Percentiles rank a stretch among this genome's conserved stretches.
Conservation (phyloP, 2,888 invertebrate genomes). For the Chouioia cunea region DNA sequence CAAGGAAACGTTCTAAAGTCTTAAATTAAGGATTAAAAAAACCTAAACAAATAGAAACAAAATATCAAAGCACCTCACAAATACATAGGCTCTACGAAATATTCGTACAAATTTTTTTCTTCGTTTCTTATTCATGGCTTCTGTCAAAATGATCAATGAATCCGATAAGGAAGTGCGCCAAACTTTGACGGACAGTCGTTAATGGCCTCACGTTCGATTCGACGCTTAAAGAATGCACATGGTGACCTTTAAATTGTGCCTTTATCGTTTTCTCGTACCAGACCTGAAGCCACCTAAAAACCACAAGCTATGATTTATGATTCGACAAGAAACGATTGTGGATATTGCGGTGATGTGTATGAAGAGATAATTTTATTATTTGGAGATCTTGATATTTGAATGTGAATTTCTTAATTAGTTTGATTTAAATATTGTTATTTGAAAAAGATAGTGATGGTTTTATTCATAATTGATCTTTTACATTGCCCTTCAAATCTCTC, state of each 20-base stretch:
- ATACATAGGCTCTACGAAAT: too few species aligned
- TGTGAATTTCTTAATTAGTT: not conserved
- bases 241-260: slow-evolving; percentile 28
- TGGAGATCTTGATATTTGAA: slow-evolving; percentile 9
- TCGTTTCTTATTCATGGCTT: not conserved
- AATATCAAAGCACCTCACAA: too few species aligned
- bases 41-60: too few species aligned
- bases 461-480: too few species aligned
- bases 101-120: too few species aligned
- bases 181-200: slow-evolving; percentile 33
- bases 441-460: too few species aligned
- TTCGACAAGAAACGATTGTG: slow-evolving; percentile 4
- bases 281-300: slow-evolving; percentile 28
- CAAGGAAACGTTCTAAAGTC: too few species aligned
- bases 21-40: too few species aligned
- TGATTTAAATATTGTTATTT: too few species aligned
- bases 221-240: slow-evolving; percentile 20
- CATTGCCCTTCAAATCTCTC: too few species aligned
- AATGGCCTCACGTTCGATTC: slow-evolving; percentile 29
- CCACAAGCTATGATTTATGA: slow-evolving; percentile 39
- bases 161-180: slow-evolving; percentile 39
- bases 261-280: slow-evolving; percentile 19
- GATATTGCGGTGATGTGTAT: slow-evolving; percentile 22
- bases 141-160: slow-evolving; percentile 12
- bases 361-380: slow-evolving; percentile 30